A percentile compares a stretch with the other conserved stretches of the same genome.
Conservation (phyloP, 2,888 invertebrate species). For the Mystacides longicornis region DNA sequence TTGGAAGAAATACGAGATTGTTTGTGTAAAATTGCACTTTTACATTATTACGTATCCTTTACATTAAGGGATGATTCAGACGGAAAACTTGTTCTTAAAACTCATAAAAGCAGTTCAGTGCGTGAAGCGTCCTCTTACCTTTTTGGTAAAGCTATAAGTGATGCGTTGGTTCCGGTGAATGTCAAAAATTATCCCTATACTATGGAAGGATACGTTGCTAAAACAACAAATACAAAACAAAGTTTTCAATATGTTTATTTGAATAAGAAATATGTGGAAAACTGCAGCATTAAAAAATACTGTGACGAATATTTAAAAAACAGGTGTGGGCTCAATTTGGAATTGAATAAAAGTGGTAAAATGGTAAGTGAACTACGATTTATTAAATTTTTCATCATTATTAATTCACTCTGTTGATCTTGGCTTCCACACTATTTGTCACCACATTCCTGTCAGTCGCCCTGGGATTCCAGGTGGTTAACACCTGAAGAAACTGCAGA, state of each 20-base stretch:
- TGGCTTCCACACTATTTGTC: too few relatives aligned
- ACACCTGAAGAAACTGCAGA: too few relatives aligned
- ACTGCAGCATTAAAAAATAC: slow-evolving; percentile 33
- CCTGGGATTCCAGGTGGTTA: too few relatives aligned
- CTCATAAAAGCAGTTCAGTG: slow-evolving; percentile 49
- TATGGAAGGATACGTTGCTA: slow-evolving; percentile 52
- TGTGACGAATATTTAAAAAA: not conserved
- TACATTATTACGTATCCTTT: slow-evolving; percentile 58
- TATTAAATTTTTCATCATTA: too few relatives aligned
- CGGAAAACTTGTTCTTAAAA: slow-evolving; percentile 52
- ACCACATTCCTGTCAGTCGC: too few relatives aligned
- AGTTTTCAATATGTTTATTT: slow-evolving; percentile 57
- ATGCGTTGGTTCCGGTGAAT: slow-evolving; percentile 35
- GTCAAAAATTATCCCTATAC: slow-evolving; percentile 40
- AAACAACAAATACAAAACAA: slow-evolving; percentile 38
- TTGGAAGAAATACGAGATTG: slow-evolving; percentile 51
- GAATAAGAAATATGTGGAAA: slow-evolving; percentile 52
- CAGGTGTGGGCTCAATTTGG: not conserved
- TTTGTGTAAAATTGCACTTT: slow-evolving; percentile 56
- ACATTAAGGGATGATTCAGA: slow-evolving; percentile 59
- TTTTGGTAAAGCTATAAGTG: slow-evolving; percentile 34
- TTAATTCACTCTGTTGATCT: too few relatives aligned
- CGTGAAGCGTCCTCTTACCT: slow-evolving; percentile 45
- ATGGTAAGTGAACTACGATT: too few relatives aligned
- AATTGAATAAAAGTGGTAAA: not conserved